Base-by-base conservation (phyloP, 2,888 invertebrate genomes). In the Tenthredo notha region DNA sequence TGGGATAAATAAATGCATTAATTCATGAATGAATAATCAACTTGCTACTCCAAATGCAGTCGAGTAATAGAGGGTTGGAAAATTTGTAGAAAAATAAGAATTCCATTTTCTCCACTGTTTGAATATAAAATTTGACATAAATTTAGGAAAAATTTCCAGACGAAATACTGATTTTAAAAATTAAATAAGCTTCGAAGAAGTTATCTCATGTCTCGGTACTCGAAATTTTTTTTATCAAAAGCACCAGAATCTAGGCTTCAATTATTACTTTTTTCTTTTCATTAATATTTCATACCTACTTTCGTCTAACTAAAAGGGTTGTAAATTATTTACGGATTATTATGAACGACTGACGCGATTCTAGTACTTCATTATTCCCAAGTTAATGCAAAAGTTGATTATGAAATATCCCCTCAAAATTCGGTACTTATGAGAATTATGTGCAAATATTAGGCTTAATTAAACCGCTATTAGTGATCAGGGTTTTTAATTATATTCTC, bases 11-110 rank as follows among this genome's bases (percentile, higher is more conserved):
- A 9, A n/a, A n/a, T 37, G 18, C 21, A 74, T 74, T 21, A 10
- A 74, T 74, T 74, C 72, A 9, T 72, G 43, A 72, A 72, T 72
- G 43, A 72, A 72, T 72, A 37, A 40, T 72, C 72, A 72, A 43
- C 21, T 9, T 10, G 29, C 29, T 33, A 33, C 21, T 40, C 43
- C 21, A 40, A 21, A 65, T 65, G 67, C 61, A 25, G 67, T 40
- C 72, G 40, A 43, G 43, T 12, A 70, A 37, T n/a, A n/a, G 10
- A 29, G 33, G 1, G 33, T 67, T 18, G 67, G 33, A 67, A 67
- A 67, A 67, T 67, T 67, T 33, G 18, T 29, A 18, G 4, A 54
- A 54, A 54, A 6, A 47, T 15, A 1, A 65, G 9, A 65, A 25
- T 65, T 65, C 25, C 12, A 12, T 65, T 25, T 12, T 65, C 29